phyloP scores from a whole-genome alignment of 2,888 invertebrate species.

The Horisme vitalbata region DNA sequence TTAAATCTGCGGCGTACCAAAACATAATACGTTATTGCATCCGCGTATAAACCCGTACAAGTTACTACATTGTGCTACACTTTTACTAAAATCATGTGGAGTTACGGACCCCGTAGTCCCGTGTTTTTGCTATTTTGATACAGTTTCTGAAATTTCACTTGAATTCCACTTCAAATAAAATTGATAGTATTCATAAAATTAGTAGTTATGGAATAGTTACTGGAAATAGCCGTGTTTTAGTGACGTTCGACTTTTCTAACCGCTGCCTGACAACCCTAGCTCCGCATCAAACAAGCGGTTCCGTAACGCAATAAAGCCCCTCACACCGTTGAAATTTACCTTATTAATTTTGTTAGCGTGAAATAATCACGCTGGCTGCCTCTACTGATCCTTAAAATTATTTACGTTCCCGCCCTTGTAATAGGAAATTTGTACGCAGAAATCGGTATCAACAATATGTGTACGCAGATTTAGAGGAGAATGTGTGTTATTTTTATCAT shows the following conservation, averaged over 20 bases:
- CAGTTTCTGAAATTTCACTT: no score
- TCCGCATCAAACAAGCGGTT: constrained; percentile 58
- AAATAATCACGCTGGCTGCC: constrained; percentile 66
- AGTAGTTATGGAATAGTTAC: no score
- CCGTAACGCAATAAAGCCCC: constrained; percentile 60
- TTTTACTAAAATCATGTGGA: constrained; percentile 3
- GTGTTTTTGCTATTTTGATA: no score
- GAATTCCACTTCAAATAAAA: no score
- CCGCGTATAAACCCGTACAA: constrained; percentile 27
- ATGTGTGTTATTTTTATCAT: constrained; percentile 26
- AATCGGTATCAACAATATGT: constrained; percentile 27
- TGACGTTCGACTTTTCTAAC: constrained; percentile 12
- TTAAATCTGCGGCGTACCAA: constrained; percentile 31
- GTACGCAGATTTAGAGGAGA: constrained; percentile 18
- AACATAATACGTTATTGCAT: constrained; percentile 36
- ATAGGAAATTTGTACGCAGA: constrained; percentile 40
- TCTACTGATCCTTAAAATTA: constrained; percentile 67
- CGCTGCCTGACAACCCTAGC: constrained; percentile 31
- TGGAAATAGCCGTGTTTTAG: no score
- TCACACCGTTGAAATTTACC: constrained; percentile 60
- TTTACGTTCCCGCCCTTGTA: constrained; percentile 55
- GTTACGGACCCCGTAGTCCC: no score
- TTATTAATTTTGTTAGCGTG: constrained; percentile 73
- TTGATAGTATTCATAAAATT: no score
- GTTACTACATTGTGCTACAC: constrained; percentile 19